Base-by-base conservation (phyloP, 1,140 invertebrate species). In the Listronotus bonariensis region DNA sequence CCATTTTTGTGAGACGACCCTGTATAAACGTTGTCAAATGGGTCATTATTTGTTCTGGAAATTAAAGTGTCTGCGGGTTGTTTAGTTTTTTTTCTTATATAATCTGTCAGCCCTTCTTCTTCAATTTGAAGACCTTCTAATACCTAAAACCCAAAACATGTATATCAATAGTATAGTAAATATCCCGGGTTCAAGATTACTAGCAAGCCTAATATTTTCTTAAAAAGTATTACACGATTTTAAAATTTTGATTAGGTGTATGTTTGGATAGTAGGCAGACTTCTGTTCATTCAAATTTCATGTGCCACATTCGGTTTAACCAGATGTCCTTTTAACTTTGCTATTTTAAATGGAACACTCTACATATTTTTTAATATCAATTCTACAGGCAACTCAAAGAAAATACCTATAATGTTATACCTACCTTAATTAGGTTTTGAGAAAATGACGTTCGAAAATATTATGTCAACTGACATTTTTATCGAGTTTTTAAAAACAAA, bases 91-190 rank as follows among this genome's bases (percentile, higher is more conserved):
- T 86, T 87, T 43, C 86, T 81, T 54, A 88, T 80, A 46, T 86
- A 85, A 75, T 90, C 88, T 20, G 87, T 86, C 1, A 92, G 79
- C 18, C 89, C 90, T 79, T 92, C 90, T 72, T 92, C 89, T 79
- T 92, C 90, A 11, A 92, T 87, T 78, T 92, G 89, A 18, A 92
- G 79, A 6, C 89, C 90, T 78, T 92, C 90, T 38, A 90, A 82
- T 6, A 91, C 87, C 48, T 62, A 40, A 1, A 18, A 54, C 15
- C n/a, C n/a, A n/a, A n/a, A n/a, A n/a, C n/a, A n/a, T n/a, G n/a
- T n/a, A n/a, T n/a, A n/a, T n/a, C 11, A 5, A 9, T 3, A n/a
- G 40, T 4, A 32, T 6, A 3, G 11, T 15, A 46, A 6, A 6
- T 42, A 7, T 42, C 6, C 14, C 14, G 6, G 41, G 6, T 7